Evolutionary conservation across 2,113 vertebrate genomes (phyloP), one percentile per base, ranked within the genome.

Genomic region (Nipponia nippon): DNA sequence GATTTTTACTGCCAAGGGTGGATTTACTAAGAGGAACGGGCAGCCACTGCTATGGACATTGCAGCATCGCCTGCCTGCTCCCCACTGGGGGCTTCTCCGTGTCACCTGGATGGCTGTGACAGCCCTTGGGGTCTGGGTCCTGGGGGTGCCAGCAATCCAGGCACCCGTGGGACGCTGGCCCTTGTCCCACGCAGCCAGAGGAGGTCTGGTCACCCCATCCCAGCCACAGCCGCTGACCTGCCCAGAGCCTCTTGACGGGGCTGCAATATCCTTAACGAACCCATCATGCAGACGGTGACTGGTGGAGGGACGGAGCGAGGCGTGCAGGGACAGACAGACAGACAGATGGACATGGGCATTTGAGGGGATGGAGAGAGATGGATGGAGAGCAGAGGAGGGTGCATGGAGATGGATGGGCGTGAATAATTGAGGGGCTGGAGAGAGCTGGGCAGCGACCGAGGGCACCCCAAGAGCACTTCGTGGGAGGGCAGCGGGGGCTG

Each of bases 231-330:
- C 7, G 1, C 65, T 10, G 15, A 26, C 32, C 34, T 44, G 59
- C 46, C 40, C 8, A 0, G n/a, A 32, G 30, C 65, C 5, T 6
- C 50, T 19, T 12, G 0, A 9, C 0, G 7, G 34, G 20, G 49
- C 11, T 16, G 32, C 17, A 1, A 6, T 7, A 8, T 2, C 25
- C 3, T 7, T 25, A 42, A 46, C 2, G 17, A 40, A 8, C 9
- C 26, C 19, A 0, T 6, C 6, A 0, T 0, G 16, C 12, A 10
- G 67, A 23, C 1, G 1, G 65, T 3, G n/a, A 11, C 6, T 1
- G 8, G 14, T 0, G 19, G 34, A 29, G 55, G 14, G 26, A n/a
- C 34, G 80, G 73, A 32, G 67, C 1, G 6, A 46, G 16, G 44
- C 3, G 58, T 17, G 29, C 30, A 6, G 38, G 72, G 89, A 62